Conservation (phyloP, 2,797 vertebrate genomes). For the Siniperca undulata region DNA sequence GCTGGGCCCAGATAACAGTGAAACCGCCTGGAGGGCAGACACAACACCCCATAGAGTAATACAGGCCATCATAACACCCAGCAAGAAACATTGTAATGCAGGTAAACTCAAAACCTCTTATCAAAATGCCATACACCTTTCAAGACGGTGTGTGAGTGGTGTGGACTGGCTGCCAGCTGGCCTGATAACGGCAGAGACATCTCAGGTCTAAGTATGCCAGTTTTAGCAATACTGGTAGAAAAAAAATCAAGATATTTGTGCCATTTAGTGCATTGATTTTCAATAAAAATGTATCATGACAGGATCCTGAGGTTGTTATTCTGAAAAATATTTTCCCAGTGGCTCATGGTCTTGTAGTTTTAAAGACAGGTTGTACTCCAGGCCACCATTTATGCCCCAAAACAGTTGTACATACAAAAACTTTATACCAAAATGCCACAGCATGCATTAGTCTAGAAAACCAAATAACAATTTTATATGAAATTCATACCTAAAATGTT, state of each 20-base stretch:
- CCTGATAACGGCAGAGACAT: conserved; percentile 57
- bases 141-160: conserved; percentile 61
- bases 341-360: not conserved
- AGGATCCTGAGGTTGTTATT: conserved; percentile 21
- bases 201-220: conserved; percentile 46
- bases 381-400: not conserved
- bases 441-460: not conserved
- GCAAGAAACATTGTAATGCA: conserved; percentile 80
- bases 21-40: conserved; percentile 80
- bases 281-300: conserved; percentile 33
- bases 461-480: not conserved
- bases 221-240: conserved; percentile 30
- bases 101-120: conserved; percentile 80
- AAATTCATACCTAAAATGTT: not conserved
- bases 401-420: not conserved
- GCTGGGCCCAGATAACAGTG: conserved; percentile 82
- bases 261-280: conserved; percentile 50
- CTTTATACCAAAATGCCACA: not conserved
- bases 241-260: conserved; percentile 37
- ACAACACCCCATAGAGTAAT: conserved; percentile 81
- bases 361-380: not conserved
- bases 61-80: conserved; percentile 79
- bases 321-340: conserved; percentile 19
- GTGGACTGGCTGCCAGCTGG: conserved; percentile 58
- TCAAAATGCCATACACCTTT: conserved; percentile 76